These are phyloP conservation scores for Pentalonia nigronervosa DNA, from an alignment of 1,140 invertebrate species.

Conservation along the genomic window DNA sequence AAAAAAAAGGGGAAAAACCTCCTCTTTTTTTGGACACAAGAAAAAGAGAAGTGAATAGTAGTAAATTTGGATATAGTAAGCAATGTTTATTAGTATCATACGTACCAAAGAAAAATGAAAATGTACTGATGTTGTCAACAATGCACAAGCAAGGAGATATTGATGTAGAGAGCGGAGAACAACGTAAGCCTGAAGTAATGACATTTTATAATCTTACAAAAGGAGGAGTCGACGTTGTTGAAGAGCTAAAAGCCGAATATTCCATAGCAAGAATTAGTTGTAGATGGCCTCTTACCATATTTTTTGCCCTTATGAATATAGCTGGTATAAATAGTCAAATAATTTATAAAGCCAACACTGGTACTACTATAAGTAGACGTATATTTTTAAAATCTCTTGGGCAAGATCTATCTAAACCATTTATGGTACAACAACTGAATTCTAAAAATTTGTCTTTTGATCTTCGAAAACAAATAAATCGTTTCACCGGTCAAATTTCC, in stretches of 20 bases:
- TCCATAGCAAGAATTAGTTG: too few relatives aligned
- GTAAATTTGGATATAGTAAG: conserved; percentile 38
- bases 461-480: conserved; percentile 34
- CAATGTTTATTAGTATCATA: conserved; percentile 59
- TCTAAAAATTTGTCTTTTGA: conserved; percentile 33
- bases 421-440: conserved; percentile 52
- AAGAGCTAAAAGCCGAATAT: conserved; percentile 61
- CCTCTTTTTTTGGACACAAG: conserved; percentile 58
- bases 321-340: too few relatives aligned
- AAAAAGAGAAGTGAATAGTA: conserved; percentile 40
- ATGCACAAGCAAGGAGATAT: conserved; percentile 60
- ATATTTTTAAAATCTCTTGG: conserved; percentile 48
- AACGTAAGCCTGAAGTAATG: conserved; percentile 64
- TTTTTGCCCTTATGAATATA: too few relatives aligned
- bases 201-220: conserved; percentile 63
- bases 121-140: conserved; percentile 61
- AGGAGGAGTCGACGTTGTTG: conserved; percentile 59
- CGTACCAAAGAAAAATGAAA: conserved; percentile 61
- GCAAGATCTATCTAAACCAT: conserved; percentile 45
- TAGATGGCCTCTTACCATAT: too few relatives aligned
- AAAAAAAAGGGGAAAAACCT: conserved; percentile 63
- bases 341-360: too few relatives aligned
- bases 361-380: conserved; percentile 40
- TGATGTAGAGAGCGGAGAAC: conserved; percentile 60
- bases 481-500: conserved; percentile 45